Conservation (phyloP, 1,140 invertebrate species). For the Caenorhabditis latens region DNA sequence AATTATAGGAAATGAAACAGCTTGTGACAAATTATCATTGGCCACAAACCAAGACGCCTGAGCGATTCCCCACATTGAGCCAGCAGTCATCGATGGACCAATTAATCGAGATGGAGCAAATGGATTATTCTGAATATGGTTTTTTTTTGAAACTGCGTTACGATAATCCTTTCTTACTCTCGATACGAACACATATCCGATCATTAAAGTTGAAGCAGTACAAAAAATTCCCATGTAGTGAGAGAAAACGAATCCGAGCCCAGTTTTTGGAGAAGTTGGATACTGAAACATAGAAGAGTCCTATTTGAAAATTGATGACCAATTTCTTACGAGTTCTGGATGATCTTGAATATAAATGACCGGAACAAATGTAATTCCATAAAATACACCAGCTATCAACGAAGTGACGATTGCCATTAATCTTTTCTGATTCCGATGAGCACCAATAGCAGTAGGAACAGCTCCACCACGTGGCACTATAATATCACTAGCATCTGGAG, state of each 20-base stretch:
- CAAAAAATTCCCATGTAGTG: conserved; percentile 79
- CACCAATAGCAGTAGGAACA: conserved; percentile 25
- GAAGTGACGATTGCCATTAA: conserved; percentile 77
- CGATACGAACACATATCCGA: conserved; percentile 77
- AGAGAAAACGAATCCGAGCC: conserved; percentile 79
- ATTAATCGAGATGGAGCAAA: conserved; percentile 78
- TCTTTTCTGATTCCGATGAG: conserved; percentile 45
- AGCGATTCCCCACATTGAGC: conserved; percentile 79
- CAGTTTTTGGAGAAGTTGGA: conserved; percentile 70
- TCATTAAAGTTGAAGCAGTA: conserved; percentile 78
- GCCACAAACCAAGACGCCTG: conserved; percentile 79
- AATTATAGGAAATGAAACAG: conserved; percentile 79
- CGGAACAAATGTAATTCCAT: conserved; percentile 79
- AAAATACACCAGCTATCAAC: conserved; percentile 78
- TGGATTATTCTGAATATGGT: conserved; percentile 72
- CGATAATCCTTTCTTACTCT: conserved; percentile 11
- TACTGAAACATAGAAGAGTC: conserved; percentile 55
- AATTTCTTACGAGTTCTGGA: conserved; percentile 59
- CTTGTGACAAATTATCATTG: conserved; percentile 78
- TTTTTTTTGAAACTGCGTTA: background rate
- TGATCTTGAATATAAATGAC: conserved; percentile 79
- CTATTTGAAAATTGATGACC: conserved; percentile 52
- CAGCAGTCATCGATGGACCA: conserved; percentile 78
- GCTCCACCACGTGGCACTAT: conserved; percentile 3
- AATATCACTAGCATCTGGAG: conserved; percentile 25